phyloP scores from a whole-genome alignment of 2,797 vertebrate genomes.

The Amblyopsis hoosieri region DNA sequence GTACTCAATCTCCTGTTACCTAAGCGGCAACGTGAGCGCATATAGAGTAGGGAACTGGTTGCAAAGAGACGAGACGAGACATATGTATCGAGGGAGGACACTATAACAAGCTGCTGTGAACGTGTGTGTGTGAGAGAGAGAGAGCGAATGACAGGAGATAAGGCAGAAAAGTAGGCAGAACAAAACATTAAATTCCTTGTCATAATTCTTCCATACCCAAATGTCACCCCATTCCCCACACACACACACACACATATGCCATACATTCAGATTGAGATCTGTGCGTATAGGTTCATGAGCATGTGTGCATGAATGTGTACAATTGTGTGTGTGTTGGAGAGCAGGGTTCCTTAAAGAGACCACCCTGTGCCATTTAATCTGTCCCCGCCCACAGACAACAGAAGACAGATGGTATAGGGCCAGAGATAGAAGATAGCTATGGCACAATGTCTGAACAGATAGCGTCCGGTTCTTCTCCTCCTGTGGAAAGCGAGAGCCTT shows the following conservation, averaged over 20 bases:
- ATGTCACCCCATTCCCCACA: no score
- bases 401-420: slow-evolving; percentile 70
- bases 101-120: slow-evolving; percentile 2
- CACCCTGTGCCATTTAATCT: slow-evolving; percentile 73
- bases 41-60: slow-evolving; percentile 9
- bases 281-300: no score
- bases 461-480: slow-evolving; percentile 48
- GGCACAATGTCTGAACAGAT: slow-evolving; percentile 53
- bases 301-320: no score
- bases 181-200: background rate
- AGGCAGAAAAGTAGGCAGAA: slow-evolving; percentile 12
- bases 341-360: background rate
- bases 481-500: slow-evolving; percentile 42
- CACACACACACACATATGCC: no score
- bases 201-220: no score
- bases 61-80: slow-evolving; percentile 7
- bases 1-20: background rate
- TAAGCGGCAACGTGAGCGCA: slow-evolving; percentile 17
- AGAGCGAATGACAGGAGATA: slow-evolving; percentile 17
- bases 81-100: slow-evolving; percentile 2
- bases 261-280: background rate
- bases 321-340: background rate
- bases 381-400: slow-evolving; percentile 70
- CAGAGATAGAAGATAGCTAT: background rate
- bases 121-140: background rate